phyloP scores from a whole-genome alignment of 2,113 vertebrate genomes.

The Seriola rivoliana region DNA sequence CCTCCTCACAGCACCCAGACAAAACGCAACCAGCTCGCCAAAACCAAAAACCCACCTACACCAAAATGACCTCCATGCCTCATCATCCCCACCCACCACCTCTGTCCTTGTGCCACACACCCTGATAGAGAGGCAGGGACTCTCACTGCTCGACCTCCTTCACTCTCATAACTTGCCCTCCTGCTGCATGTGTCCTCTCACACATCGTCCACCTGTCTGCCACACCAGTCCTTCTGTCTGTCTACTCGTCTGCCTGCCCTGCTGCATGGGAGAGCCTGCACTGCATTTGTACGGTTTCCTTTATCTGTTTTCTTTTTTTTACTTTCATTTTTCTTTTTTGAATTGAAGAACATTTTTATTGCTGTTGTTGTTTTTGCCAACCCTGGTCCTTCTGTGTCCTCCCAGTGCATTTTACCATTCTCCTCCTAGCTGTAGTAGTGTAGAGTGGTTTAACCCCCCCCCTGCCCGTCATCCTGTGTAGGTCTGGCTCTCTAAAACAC shows the following conservation, averaged over 20 bases:
- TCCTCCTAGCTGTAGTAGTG: conserved; percentile 41
- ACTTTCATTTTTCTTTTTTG: conserved; percentile 39
- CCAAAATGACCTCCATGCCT: conserved; percentile 55
- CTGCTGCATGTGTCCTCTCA: conserved; percentile 81
- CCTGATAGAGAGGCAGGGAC: conserved; percentile 21
- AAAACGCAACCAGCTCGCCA: conserved; percentile 36
- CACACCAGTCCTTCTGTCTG: conserved; percentile 47
- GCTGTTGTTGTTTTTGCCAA: conserved; percentile 46
- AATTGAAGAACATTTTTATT: conserved; percentile 47
- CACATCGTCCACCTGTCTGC: conserved; percentile 58
- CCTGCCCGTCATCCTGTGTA: conserved; percentile 43
- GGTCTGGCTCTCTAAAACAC: conserved; percentile 57
- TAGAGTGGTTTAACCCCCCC: conserved; percentile 45
- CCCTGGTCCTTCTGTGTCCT: conserved; percentile 50
- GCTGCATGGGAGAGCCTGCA: conserved; percentile 83
- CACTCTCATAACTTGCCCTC: conserved; percentile 71
- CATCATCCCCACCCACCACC: conserved; percentile 33
- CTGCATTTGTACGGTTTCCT: conserved; percentile 67
- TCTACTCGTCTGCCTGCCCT: conserved; percentile 55
- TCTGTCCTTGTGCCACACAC: neutral
- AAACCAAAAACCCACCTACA: conserved; percentile 17
- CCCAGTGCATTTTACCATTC: conserved; percentile 49
- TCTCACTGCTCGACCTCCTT: conserved; percentile 20
- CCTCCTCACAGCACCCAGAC: conserved; percentile 9
- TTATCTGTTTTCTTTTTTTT: conserved; percentile 31